A percentile compares a stretch with the other conserved stretches of the same genome.
Conservation (phyloP, 37 sponge, comb jelly and placozoan genomes). For the Ephydatia muelleri region DNA sequence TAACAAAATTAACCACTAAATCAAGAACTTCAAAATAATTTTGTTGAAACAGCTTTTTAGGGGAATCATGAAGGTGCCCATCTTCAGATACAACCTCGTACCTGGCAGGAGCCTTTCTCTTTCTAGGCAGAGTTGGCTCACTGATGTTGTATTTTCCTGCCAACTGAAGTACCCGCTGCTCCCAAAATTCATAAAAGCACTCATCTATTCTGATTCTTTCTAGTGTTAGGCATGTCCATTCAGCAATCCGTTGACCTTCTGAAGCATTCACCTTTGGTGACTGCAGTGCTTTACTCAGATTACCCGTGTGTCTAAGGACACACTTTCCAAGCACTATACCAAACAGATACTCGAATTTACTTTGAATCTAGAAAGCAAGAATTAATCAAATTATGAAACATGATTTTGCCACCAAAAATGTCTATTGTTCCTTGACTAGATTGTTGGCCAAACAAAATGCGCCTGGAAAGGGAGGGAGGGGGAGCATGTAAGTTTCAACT, state of each 20-base stretch:
- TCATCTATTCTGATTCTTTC: slow-evolving; percentile 27
- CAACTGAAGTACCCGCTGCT: not conserved
- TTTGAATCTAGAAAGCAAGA: too few species aligned
- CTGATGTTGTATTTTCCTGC: not conserved
- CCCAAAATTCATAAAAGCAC: slow-evolving; percentile 38
- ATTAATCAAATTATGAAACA: too few species aligned
- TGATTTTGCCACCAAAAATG: too few species aligned
- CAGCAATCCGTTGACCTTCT: slow-evolving; percentile 37
- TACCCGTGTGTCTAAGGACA: slow-evolving; percentile 45
- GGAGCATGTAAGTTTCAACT: slow-evolving; percentile 35
- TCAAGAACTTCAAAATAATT: too few species aligned
- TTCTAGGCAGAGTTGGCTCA: too few species aligned
- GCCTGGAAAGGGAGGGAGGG: too few species aligned
- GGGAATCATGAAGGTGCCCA: not conserved
- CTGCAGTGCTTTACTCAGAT: slow-evolving; percentile 46
- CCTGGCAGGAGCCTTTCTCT: too few species aligned
- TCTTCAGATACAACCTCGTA: slow-evolving; percentile 26
- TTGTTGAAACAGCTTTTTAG: too few species aligned
- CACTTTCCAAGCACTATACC: too few species aligned
- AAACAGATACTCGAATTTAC: slow-evolving; percentile 37
- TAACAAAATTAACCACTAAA: slow-evolving; percentile 1
- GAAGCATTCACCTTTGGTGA: slow-evolving; percentile 28
- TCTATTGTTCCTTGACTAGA: too few species aligned
- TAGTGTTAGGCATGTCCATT: slow-evolving; percentile 30
- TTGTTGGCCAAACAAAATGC: too few species aligned